Evolutionary conservation across 2,797 vertebrate species (phyloP), one percentile per base, ranked within the genome.

Genomic region (Astyanax mexicanus): DNA sequence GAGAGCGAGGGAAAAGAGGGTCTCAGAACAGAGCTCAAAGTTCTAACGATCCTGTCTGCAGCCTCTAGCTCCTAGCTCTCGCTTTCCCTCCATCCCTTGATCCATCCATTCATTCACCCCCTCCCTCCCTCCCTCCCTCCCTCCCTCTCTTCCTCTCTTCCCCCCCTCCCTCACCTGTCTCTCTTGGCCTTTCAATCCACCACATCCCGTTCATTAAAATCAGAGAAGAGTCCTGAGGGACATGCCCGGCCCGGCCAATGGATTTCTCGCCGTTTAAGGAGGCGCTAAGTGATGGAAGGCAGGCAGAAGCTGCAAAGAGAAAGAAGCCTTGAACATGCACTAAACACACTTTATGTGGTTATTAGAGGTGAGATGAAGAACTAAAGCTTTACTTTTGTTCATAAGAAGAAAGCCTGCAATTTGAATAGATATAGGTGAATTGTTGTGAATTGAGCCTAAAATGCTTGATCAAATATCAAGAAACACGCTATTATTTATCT

Each of bases 201-300:
- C 75, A 62, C 61, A 71, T 72, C 52, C 72, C 69, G 60, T 80
- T 71, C 78, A 75, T 80, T 80, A 75, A 80, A 80, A 71, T 71
- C 78, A 75, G 67, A 44, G 51, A 37, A 60, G 60, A 42, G 72
- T 60, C 78, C 61, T 27, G 45, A 51, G 72, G 72, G 67, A 71
- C 68, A 72, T 35, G 62, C 66, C 57, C 58, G 0, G 25, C 67
- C 49, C 32, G 67, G 67, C 66, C 67, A 55, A 66, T 70, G 67
- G 67, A 71, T 80, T 66, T 71, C 67, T 58, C 44, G 49, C 61
- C 72, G 70, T 75, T 80, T 71, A 75, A 60, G 42, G 19, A 72
- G 68, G 61, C 11, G 44, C 68, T 67, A 66, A 75, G 60, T 44
- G 68, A 75, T 23, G 15, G 68, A 75, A 23, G 15, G 29, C n/a